Conservation (phyloP, 2,797 vertebrate species). For the Eremophila alpestris region DNA sequence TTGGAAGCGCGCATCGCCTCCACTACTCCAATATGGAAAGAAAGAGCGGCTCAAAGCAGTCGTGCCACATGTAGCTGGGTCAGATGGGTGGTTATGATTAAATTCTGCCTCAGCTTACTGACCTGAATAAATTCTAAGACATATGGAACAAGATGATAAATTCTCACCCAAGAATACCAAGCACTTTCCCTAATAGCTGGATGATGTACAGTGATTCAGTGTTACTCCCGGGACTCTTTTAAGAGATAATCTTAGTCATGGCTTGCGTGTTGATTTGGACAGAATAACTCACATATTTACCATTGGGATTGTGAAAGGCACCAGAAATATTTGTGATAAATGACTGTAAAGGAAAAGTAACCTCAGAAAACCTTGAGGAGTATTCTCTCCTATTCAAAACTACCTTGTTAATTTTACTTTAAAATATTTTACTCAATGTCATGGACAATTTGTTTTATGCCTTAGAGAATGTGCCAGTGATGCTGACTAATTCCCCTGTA, state of each 20-base stretch:
- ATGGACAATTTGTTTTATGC: constrained; percentile 15
- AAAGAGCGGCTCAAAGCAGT: neutral
- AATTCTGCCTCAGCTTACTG: constrained; percentile 2
- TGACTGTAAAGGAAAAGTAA: neutral
- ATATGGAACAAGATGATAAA: neutral
- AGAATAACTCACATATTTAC: neutral
- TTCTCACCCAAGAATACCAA: neutral
- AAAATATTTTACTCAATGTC: neutral
- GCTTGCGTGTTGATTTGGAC: neutral
- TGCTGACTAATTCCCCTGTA: constrained; percentile 54
- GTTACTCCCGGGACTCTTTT: neutral
- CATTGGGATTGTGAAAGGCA: neutral
- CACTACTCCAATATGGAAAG: neutral
- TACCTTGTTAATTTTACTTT: neutral
- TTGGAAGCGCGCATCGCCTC: neutral
- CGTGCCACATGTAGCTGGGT: neutral
- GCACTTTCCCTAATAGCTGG: neutral
- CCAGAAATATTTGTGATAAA: neutral
- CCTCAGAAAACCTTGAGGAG: neutral
- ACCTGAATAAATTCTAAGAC: constrained; percentile 14
- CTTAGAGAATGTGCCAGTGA: neutral
- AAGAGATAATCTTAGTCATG: neutral
- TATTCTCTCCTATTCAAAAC: neutral
- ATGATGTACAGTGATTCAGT: neutral
- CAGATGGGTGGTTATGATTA: neutral